Evolutionary conservation across 2,113 vertebrate genomes (phyloP), one percentile per base, ranked within the genome.

Genomic region (Polyodon spathula): DNA sequence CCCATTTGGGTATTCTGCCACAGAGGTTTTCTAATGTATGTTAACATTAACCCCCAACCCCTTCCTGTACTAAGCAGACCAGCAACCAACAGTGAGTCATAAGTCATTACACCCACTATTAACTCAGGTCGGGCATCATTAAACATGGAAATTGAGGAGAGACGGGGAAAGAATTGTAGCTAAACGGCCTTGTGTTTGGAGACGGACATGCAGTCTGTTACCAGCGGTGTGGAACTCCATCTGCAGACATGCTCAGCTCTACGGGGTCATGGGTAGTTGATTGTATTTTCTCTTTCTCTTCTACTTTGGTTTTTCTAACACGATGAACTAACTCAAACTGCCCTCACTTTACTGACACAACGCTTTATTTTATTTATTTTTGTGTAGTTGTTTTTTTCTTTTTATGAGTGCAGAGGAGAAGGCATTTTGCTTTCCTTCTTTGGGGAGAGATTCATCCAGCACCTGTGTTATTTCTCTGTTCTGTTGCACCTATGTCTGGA

Each of bases 61-160:
- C 6, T 56, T 42, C 43, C n/a, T 12, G 46, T 50, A 50, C 46
- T 14, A 12, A 37, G 8, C 66, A 14, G 42, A 12, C 43, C 53
- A 40, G 55, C 74, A 59, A 67, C 68, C 77, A 66, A 71, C 73
- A 73, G 84, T 78, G 75, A 81, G 83, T 88, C 84, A 85, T 81
- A 88, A 86, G 84, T 81, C 83, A 86, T 88, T 88, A 88, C 84
- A 86, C 80, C 80, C 81, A 11, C 82, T 85, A 86, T 86, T 86
- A 86, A 85, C 84, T 88, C 79, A 69, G 69, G 80, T 77, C 86
- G 77, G 71, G 84, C 84, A 80, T 85, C 86, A 86, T 88, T 88
- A 86, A 82, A 79, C 83, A 86, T 86, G 86, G 75, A 86, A 83
- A 86, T 88, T 86, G 82, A 80, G 79, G 78, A 81, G 80, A 81